Percentiles rank a stretch among this genome's conserved stretches.
Evolutionary conservation across 2,797 vertebrate genomes (phyloP).

Genomic region (Euthynnus affinis): DNA sequence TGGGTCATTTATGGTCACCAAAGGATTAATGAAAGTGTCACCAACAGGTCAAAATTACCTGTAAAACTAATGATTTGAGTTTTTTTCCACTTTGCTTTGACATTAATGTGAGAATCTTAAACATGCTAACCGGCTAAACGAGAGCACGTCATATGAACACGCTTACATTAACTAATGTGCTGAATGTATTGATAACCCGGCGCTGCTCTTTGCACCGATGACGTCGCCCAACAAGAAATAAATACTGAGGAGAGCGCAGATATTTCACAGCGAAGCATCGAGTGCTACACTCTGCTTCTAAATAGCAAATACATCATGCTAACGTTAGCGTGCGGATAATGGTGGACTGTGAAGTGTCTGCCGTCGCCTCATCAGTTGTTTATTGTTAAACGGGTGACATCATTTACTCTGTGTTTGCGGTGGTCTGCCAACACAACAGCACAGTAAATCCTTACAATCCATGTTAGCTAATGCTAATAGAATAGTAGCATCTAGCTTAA

Average conservation of each 20-base stretch:
- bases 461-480: background rate
- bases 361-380: background rate
- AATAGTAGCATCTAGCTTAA: background rate
- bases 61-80: no score
- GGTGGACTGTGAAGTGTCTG: background rate
- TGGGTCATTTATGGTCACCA: no score
- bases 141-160: no score
- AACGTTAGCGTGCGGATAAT: background rate
- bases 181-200: no score
- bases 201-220: background rate
- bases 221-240: slow-evolving; percentile 11
- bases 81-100: no score
- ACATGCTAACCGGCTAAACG: no score
- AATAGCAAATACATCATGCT: background rate
- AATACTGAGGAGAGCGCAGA: background rate
- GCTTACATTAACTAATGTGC: no score
- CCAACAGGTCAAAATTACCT: no score
- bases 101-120: no score
- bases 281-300: slow-evolving; percentile 14
- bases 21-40: no score
- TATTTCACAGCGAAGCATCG: background rate
- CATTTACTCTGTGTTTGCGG: background rate
- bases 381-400: background rate
- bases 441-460: background rate
- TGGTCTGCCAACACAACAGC: background rate